Evolutionary conservation across 1,140 invertebrate species (phyloP).

Genomic region (Galendromus occidentalis): DNA sequence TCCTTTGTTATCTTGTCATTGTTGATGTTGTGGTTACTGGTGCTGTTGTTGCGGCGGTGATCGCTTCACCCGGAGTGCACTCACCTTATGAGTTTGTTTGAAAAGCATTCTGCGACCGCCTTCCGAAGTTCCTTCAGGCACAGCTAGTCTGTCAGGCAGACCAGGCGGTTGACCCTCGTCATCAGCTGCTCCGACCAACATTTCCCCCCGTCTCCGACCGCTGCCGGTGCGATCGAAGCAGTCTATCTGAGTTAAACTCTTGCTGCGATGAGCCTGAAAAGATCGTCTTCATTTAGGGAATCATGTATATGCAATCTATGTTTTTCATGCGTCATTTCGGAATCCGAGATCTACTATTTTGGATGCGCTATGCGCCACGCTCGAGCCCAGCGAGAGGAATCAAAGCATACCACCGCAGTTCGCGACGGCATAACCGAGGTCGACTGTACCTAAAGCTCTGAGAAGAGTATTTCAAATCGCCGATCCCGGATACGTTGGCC

Average conservation of each 20-base stretch:
- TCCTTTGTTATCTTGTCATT: too few species aligned
- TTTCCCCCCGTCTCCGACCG: neutral
- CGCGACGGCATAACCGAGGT: too few species aligned
- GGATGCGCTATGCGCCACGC: neutral
- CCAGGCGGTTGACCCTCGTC: neutral
- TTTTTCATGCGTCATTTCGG: neutral
- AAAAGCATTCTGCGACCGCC: neutral
- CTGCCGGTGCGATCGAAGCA: neutral
- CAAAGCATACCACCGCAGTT: neutral
- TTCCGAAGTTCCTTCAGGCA: neutral
- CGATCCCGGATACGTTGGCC: too few species aligned
- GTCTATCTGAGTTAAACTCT: conserved; percentile 3
- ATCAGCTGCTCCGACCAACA: neutral
- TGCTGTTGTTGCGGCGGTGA: too few species aligned
- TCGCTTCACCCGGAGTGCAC: too few species aligned
- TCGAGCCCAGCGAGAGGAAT: neutral
- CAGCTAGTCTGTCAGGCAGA: neutral
- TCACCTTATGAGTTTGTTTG: neutral
- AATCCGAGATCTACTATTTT: neutral
- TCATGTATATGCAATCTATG: neutral
- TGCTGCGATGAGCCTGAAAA: conserved; percentile 4
- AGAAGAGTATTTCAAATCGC: too few species aligned
- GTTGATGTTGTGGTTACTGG: too few species aligned
- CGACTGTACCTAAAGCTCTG: too few species aligned
- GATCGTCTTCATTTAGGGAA: neutral